phyloP scores from a whole-genome alignment of 2,113 vertebrate genomes.

The Scortum barcoo region DNA sequence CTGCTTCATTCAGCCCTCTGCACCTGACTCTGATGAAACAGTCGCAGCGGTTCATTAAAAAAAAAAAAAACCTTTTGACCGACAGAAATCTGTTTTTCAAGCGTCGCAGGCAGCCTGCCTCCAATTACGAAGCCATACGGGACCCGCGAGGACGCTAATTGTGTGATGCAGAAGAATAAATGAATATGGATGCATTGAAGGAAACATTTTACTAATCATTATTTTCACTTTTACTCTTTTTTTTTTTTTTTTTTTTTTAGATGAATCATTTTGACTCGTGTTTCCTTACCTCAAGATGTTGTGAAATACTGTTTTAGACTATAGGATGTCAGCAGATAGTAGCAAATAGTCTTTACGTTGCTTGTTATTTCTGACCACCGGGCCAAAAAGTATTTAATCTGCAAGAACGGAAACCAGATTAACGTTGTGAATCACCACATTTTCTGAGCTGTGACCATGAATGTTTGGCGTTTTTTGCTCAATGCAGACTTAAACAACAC shows the following conservation, averaged over 20 bases:
- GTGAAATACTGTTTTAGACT: not conserved
- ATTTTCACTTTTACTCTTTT: not conserved
- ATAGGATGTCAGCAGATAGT: not conserved
- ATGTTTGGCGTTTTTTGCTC: too few relatives aligned
- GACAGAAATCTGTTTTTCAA: not conserved
- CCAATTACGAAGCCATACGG: not conserved
- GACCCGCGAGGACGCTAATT: not conserved
- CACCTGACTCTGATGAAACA: slow-evolving; percentile 40
- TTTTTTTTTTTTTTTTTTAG: too few relatives aligned
- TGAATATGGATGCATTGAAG: not conserved
- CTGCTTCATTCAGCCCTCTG: slow-evolving; percentile 32
- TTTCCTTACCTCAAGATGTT: not conserved
- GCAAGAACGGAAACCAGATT: too few relatives aligned
- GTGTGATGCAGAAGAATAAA: not conserved
- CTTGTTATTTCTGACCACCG: too few relatives aligned
- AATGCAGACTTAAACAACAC: too few relatives aligned
- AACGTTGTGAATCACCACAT: too few relatives aligned
- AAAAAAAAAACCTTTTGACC: not conserved
- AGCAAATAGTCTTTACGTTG: too few relatives aligned
- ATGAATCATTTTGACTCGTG: not conserved
- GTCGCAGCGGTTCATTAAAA: not conserved
- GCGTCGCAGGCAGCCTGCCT: not conserved
- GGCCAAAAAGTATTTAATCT: not conserved
- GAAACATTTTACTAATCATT: not conserved
- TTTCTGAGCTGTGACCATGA: too few relatives aligned